Percentiles rank a stretch among this genome's conserved stretches.
phyloP scores from a whole-genome alignment of 2,888 invertebrate genomes.

The Eilema griseolum region DNA sequence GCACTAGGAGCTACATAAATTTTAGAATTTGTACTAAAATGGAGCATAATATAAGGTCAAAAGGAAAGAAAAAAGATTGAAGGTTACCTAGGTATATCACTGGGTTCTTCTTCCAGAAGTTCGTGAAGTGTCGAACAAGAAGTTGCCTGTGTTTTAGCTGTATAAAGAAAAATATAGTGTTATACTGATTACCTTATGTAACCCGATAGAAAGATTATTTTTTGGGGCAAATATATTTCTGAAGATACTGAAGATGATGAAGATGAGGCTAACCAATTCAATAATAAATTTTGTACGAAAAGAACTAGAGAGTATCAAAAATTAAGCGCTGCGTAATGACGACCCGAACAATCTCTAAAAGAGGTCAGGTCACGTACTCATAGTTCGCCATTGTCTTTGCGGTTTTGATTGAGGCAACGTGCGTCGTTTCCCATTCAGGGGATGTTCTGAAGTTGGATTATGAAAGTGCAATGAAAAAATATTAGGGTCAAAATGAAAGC shows the following conservation, averaged over 20 bases:
- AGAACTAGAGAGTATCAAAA: background rate
- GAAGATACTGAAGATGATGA: too few relatives aligned
- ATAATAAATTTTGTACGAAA: background rate
- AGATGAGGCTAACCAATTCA: background rate
- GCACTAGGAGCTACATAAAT: background rate
- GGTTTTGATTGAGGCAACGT: slow-evolving; percentile 13
- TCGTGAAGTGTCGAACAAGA: slow-evolving; percentile 85
- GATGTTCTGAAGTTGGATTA: slow-evolving; percentile 7
- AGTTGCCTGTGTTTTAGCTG: slow-evolving; percentile 84
- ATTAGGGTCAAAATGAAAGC: background rate
- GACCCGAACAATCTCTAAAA: slow-evolving; percentile 16
- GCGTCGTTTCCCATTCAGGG: slow-evolving; percentile 4
- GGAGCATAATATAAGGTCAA: background rate
- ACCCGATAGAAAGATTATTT: too few relatives aligned
- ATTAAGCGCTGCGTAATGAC: slow-evolving; percentile 8
- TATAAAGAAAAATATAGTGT: slow-evolving; percentile 25
- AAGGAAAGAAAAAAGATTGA: background rate
- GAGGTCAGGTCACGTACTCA: slow-evolving; percentile 19
- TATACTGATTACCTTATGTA: too few relatives aligned
- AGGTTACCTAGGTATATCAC: slow-evolving; percentile 82
- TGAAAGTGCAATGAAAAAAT: slow-evolving; percentile 2
- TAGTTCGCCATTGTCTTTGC: slow-evolving; percentile 15
- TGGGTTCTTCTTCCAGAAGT: slow-evolving; percentile 81
- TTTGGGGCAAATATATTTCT: background rate
- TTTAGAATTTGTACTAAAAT: background rate